Percentiles rank a stretch among this genome's conserved stretches.
These are phyloP conservation scores for Acromyrmex echinatior DNA, from an alignment of 1,140 invertebrate genomes.

Conservation along the genomic window DNA sequence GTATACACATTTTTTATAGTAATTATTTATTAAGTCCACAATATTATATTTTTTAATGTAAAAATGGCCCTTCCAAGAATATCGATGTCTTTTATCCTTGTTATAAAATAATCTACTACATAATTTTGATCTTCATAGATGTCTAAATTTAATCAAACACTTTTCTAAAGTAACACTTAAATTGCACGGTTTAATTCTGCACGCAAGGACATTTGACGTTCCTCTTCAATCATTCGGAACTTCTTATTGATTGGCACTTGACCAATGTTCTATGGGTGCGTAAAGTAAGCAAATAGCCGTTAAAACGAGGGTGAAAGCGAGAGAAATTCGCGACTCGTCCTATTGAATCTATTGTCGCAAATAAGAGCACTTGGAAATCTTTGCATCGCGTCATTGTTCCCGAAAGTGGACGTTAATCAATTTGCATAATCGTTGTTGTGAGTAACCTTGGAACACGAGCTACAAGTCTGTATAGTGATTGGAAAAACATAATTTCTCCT, in stretches of 20 bases:
- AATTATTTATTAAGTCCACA: neutral
- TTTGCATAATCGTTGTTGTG: conserved; percentile 17
- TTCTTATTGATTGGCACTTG: conserved; percentile 12
- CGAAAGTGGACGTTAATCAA: conserved; percentile 34
- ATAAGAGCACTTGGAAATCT: conserved; percentile 9
- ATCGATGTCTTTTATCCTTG: neutral
- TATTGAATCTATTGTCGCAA: conserved; percentile 2
- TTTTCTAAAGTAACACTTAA: neutral
- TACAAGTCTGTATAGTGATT: neutral
- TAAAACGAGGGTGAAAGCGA: conserved; percentile 40
- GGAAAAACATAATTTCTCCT: conserved; percentile 50
- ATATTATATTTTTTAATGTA: neutral
- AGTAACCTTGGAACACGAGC: neutral
- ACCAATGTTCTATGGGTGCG: neutral
- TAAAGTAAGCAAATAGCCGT: conserved; percentile 27
- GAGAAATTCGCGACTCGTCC: conserved; percentile 20
- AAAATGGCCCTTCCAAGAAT: neutral
- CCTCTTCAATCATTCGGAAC: neutral
- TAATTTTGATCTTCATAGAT: neutral
- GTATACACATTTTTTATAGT: neutral
- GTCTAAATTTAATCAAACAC: neutral
- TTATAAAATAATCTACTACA: neutral
- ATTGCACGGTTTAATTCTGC: neutral
- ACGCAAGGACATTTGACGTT: neutral
- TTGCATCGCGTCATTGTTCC: neutral